These are phyloP conservation scores for Drosophila barbarae DNA, from an alignment of 2,888 invertebrate species.

Conservation along the genomic window DNA sequence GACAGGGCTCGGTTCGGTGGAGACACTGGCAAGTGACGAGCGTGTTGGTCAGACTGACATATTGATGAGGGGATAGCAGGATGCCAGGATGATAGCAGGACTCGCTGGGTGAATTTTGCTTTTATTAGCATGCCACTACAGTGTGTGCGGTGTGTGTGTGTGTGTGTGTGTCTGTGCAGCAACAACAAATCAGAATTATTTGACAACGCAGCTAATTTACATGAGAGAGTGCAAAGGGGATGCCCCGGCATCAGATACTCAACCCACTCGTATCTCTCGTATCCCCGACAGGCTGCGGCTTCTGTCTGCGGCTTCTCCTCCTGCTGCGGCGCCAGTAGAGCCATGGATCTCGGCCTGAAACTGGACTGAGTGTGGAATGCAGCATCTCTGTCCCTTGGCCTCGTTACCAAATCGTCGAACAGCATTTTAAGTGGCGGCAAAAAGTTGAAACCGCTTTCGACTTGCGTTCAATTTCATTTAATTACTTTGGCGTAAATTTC, in stretches of 20 bases:
- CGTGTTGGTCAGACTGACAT: slow-evolving; percentile 33
- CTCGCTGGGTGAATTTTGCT: slow-evolving; percentile 38
- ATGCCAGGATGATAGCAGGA: slow-evolving; percentile 12
- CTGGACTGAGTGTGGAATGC: slow-evolving; percentile 17
- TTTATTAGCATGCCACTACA: slow-evolving; percentile 66
- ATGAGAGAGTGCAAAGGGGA: slow-evolving; percentile 57
- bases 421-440: slow-evolving; percentile 40
- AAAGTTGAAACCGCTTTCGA: slow-evolving; percentile 59
- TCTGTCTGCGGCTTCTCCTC: slow-evolving; percentile 40
- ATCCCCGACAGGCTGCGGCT: slow-evolving; percentile 39
- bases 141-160: background rate
- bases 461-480: slow-evolving; percentile 66
- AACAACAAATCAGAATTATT: slow-evolving; percentile 76
- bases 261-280: slow-evolving; percentile 35
- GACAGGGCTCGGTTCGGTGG: background rate
- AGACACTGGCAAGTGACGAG: slow-evolving; percentile 29
- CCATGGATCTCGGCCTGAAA: slow-evolving; percentile 15
- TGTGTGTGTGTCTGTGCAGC: slow-evolving; percentile 2
- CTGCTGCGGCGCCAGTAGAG: slow-evolving; percentile 6
- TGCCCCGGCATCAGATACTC: slow-evolving; percentile 1
- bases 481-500: slow-evolving; percentile 58
- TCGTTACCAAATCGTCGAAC: slow-evolving; percentile 55
- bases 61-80: slow-evolving; percentile 29
- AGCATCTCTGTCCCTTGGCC: slow-evolving; percentile 15
- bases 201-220: slow-evolving; percentile 74